Base-by-base conservation (phyloP, 2,113 vertebrate species). In the Scartelaos histophorus region DNA sequence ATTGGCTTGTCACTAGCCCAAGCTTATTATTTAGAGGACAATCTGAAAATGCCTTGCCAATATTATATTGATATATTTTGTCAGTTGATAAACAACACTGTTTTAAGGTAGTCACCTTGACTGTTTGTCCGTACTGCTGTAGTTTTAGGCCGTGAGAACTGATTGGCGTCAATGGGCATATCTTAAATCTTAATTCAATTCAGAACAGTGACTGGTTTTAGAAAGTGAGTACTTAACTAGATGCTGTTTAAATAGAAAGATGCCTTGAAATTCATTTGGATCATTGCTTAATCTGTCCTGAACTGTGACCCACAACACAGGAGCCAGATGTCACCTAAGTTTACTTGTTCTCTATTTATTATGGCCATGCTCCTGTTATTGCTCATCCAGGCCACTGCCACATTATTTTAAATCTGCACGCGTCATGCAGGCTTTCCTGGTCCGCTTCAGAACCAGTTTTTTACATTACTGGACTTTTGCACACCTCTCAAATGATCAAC, bases 391-490 rank as follows among this genome's bases (percentile, higher is more conserved):
- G 61, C 53, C 67, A 60, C 75, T 75, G 82, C 54, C 65, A 79
- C 78, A 82, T 85, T 84, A 82, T 87, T 86, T 87, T 78, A 82
- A 74, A 72, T 70, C 62, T 17, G 46, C 68, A 67, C 73, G 53
- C 67, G 60, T 78, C 72, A 75, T 34, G 70, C 67, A 53, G 69
- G 61, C 45, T 61, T 76, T 65, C 67, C 58, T 69, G 53, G 21
- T 62, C 66, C 21, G 56, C 76, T 82, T 92, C 70, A 76, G 58
- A 89, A 71, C 71, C 43, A 21, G 75, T 88, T 87, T 90, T 89
- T 85, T 79, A 67, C 85, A 76, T 86, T 64, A 75, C 74, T 85
- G 69, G 67, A 47, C 64, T 67, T 70, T 34, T 71, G 38, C 25
- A 29, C 51, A 51, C 38, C 70, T 19, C 61, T 71, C 74, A 21